Conservation (phyloP, 1,140 invertebrate species). For the Sycophaga agraensis region DNA sequence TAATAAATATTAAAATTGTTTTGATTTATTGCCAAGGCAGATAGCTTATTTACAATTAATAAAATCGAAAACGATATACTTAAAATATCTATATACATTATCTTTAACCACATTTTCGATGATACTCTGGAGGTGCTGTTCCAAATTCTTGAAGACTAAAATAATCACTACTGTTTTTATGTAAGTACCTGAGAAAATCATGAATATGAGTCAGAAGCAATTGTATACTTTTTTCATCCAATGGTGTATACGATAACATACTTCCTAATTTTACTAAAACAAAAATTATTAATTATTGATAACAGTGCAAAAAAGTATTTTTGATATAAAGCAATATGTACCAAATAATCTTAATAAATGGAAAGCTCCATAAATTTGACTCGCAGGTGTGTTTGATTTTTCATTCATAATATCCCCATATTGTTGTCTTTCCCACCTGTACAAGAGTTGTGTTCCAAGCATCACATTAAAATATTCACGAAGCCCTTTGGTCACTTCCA, state of each 20-base stretch:
- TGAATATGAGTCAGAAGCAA: constrained; percentile 80
- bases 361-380: constrained; percentile 86
- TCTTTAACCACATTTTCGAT: constrained; percentile 64
- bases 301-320: not conserved
- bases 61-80: constrained; percentile 10
- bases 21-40: constrained; percentile 23
- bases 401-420: constrained; percentile 84
- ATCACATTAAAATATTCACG: constrained; percentile 96
- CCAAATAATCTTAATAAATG: constrained; percentile 88
- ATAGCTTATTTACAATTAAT: constrained; percentile 26
- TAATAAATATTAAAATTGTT: too few relatives aligned
- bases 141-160: constrained; percentile 85
- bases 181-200: constrained; percentile 86
- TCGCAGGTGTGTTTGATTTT: constrained; percentile 75
- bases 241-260: constrained; percentile 84
- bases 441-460: constrained; percentile 88
- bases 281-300: not conserved
- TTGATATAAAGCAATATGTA: constrained; percentile 31
- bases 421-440: constrained; percentile 93
- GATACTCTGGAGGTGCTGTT: constrained; percentile 86
- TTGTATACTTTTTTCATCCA: constrained; percentile 88
- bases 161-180: constrained; percentile 71
- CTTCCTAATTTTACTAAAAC: constrained; percentile 79
- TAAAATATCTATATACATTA: constrained; percentile 19
- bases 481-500: constrained; percentile 84